Percentiles rank a stretch among this genome's conserved stretches.
phyloP scores from a whole-genome alignment of 2,797 vertebrate genomes.

The Petrocephalus sullivani region DNA sequence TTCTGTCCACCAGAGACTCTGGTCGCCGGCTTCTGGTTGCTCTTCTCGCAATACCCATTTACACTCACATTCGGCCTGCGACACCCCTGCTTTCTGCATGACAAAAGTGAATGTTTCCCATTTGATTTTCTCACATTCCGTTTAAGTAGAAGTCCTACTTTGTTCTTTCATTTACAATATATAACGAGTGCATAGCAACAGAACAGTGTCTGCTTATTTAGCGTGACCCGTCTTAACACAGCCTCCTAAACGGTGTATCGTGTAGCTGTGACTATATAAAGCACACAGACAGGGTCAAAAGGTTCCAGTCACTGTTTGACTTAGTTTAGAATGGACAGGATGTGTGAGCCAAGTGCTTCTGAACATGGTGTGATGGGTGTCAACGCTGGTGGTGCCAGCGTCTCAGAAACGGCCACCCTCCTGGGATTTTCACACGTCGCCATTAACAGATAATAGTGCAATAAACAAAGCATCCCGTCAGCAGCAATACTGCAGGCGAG shows the following conservation, averaged over 20 bases:
- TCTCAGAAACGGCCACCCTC: background rate
- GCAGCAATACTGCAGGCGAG: background rate
- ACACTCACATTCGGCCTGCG: background rate
- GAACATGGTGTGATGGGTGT: background rate
- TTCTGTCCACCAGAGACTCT: background rate
- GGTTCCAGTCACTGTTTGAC: slow-evolving; percentile 1
- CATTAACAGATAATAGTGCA: background rate
- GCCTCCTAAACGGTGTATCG: background rate
- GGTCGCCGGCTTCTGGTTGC: background rate
- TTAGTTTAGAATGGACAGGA: background rate
- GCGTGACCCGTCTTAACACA: background rate
- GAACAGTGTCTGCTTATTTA: background rate
- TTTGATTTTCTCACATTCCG: background rate
- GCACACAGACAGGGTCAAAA: background rate
- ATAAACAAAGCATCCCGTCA: background rate
- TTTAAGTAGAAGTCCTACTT: background rate
- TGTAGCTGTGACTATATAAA: background rate
- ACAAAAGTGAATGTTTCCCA: background rate
- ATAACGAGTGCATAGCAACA: background rate
- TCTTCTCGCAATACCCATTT: background rate
- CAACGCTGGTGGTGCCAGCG: background rate
- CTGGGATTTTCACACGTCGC: background rate
- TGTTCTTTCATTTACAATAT: background rate
- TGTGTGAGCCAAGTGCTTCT: background rate
- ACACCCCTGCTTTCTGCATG: background rate